Percentiles rank a stretch among this genome's conserved stretches.
Conservation (phyloP, 2,888 invertebrate genomes). For the Drosophila anomelani region DNA sequence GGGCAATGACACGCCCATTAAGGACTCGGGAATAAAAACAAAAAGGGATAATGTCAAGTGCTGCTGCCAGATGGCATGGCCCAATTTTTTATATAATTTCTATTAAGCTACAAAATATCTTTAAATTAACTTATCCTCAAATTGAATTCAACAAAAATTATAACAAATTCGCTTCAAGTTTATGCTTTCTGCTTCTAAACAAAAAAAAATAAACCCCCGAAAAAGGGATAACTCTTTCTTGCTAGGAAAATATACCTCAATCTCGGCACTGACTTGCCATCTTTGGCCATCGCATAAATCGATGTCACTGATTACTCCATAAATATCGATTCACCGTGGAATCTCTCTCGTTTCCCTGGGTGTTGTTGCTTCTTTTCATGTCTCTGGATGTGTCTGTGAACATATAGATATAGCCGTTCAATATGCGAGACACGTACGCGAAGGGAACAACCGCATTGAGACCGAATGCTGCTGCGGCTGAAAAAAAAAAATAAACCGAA, state of each 20-base stretch:
- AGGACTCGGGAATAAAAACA: not conserved
- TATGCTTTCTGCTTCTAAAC: not conserved
- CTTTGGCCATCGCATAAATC: conserved; percentile 30
- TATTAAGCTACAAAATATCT: too few relatives aligned
- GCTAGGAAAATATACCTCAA: not conserved
- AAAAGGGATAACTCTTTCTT: not conserved
- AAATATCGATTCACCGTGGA: conserved; percentile 27
- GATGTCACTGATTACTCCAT: conserved; percentile 27
- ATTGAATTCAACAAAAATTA: not conserved
- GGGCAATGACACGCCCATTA: conserved; percentile 40
- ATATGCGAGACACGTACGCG: conserved; percentile 67
- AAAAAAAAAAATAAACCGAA: conserved; percentile 5
- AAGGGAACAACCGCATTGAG: conserved; percentile 44
- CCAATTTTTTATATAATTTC: not conserved
- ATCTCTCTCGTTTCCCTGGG: not conserved
- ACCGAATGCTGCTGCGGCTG: conserved; percentile 43
- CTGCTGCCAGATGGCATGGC: conserved; percentile 6
- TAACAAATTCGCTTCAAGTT: not conserved
- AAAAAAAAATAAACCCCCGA: not conserved
- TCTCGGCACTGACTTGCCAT: not conserved
- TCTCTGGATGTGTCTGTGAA: not conserved
- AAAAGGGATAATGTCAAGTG: not conserved
- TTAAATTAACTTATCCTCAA: too few relatives aligned
- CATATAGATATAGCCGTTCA: conserved; percentile 42
- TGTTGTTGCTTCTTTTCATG: conserved; percentile 2